A percentile compares a stretch with the other conserved stretches of the same genome.
These are phyloP conservation scores for Asbolus verrucosus DNA, from an alignment of 1,140 invertebrate genomes.

Conservation along the genomic window DNA sequence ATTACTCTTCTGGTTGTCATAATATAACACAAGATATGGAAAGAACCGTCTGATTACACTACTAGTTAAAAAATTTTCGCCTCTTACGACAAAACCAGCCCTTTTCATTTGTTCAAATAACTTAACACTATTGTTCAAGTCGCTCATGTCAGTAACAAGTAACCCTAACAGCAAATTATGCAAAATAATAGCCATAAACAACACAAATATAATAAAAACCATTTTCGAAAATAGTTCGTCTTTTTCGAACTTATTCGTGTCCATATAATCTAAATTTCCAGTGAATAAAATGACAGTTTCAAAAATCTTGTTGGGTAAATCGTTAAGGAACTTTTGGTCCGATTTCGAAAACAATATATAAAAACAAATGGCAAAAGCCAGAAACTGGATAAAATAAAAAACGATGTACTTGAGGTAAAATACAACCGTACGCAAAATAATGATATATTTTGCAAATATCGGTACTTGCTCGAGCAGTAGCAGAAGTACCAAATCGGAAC, in stretches of 20 bases:
- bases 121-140: slow-evolving; percentile 51
- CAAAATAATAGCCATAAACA: slow-evolving; percentile 55
- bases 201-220: slow-evolving; percentile 50
- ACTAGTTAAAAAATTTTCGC: slow-evolving; percentile 38
- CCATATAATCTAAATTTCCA: slow-evolving; percentile 46
- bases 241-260: not conserved
- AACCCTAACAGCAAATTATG: slow-evolving; percentile 54
- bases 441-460: slow-evolving; percentile 53
- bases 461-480: slow-evolving; percentile 51
- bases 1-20: too few species aligned
- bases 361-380: slow-evolving; percentile 54
- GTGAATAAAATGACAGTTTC: slow-evolving; percentile 52
- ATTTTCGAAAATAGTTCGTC: slow-evolving; percentile 49
- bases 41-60: too few species aligned
- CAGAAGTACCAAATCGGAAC: slow-evolving; percentile 48
- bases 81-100: slow-evolving; percentile 47
- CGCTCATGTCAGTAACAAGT: slow-evolving; percentile 54
- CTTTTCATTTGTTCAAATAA: slow-evolving; percentile 51
- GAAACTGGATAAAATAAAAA: slow-evolving; percentile 55
- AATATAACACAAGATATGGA: too few species aligned
- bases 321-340: not conserved
- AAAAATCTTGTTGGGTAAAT: slow-evolving; percentile 49
- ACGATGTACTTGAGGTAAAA: slow-evolving; percentile 53
- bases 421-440: slow-evolving; percentile 51
- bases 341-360: slow-evolving; percentile 49